Evolutionary conservation across 1,140 invertebrate genomes (phyloP).

Genomic region (Pentalonia nigronervosa): DNA sequence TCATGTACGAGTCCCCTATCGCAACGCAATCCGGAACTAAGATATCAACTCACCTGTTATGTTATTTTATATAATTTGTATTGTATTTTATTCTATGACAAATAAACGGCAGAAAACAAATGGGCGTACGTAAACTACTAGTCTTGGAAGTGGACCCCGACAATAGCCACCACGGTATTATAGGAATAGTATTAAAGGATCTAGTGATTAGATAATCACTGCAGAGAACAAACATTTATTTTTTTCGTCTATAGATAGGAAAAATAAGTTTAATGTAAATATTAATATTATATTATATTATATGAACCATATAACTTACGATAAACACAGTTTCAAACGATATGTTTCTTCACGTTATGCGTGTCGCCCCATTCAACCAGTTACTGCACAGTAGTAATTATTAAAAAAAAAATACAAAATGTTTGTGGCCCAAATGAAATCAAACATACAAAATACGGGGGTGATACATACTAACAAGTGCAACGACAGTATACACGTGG

Average conservation of each 20-base stretch:
- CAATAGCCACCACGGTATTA: background rate
- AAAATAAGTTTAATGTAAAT: background rate
- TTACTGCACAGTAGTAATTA: background rate
- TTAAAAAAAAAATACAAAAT: background rate
- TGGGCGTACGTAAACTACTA: background rate
- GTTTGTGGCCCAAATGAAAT: background rate
- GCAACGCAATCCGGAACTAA: background rate
- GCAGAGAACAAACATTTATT: background rate
- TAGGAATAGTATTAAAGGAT: background rate
- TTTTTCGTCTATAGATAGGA: background rate
- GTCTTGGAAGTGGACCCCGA: too few relatives aligned
- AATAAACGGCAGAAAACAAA: background rate
- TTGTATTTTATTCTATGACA: background rate
- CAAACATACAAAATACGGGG: background rate
- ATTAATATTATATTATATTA: background rate
- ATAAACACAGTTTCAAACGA: background rate
- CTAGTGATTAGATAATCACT: too few relatives aligned
- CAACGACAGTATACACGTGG: background rate
- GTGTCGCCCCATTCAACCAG: background rate
- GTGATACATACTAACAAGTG: background rate
- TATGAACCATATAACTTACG: background rate
- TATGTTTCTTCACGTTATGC: background rate
- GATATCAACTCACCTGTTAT: slow-evolving; percentile 1
- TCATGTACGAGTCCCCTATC: background rate
- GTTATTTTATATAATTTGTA: background rate